Evolutionary conservation across 2,113 vertebrate species (phyloP).

Genomic region (Haemorhous mexicanus): DNA sequence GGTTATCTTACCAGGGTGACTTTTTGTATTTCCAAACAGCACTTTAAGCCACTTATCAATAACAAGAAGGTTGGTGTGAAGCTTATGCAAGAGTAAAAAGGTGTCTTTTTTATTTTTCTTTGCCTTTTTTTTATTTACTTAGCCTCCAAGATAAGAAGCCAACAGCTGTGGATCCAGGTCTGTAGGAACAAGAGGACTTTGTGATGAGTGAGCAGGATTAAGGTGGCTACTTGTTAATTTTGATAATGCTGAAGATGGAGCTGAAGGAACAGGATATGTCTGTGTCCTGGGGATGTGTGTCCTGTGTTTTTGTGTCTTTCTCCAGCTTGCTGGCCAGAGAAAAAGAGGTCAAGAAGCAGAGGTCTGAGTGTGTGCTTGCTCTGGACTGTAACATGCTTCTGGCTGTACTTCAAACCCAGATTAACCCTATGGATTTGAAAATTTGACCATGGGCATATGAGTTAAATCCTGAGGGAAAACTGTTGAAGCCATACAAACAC

Average conservation of each 20-base stretch:
- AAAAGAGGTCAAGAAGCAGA: background rate
- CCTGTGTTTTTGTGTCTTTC: background rate
- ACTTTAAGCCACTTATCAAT: background rate
- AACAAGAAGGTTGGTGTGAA: background rate
- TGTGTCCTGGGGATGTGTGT: background rate
- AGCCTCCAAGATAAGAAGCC: background rate
- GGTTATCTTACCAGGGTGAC: background rate
- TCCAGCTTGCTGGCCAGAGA: background rate
- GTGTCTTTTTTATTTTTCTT: background rate
- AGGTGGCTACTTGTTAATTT: background rate
- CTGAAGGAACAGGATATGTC: background rate
- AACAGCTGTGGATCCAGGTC: accelerated
- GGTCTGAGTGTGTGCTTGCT: background rate
- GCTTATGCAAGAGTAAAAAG: background rate
- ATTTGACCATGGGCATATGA: background rate
- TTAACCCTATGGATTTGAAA: background rate
- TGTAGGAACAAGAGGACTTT: background rate
- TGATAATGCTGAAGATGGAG: background rate
- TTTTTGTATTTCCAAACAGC: background rate
- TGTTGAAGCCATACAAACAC: background rate
- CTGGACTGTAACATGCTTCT: background rate
- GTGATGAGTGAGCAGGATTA: background rate
- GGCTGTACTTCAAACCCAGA: background rate
- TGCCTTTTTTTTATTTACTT: background rate
- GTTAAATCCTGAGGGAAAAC: background rate